phyloP scores from a whole-genome alignment of 1,140 invertebrate species.

The Drosophila teissieri region DNA sequence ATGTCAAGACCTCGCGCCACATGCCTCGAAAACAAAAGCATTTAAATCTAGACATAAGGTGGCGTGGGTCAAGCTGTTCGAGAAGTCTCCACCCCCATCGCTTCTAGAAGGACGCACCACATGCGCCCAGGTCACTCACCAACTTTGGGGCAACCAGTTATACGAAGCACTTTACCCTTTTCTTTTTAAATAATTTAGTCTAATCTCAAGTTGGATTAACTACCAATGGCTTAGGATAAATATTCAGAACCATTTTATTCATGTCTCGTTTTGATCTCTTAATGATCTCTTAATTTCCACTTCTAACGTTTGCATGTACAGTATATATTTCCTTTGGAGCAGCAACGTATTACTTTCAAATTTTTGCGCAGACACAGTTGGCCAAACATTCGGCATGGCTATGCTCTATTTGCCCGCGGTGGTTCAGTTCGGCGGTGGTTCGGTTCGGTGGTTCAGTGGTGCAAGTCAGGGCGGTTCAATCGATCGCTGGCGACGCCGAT shows the following conservation, averaged over 20 bases:
- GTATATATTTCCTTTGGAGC: not conserved
- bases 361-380: constrained; percentile 59
- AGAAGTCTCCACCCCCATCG: constrained; percentile 8
- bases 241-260: too few relatives aligned
- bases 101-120: constrained; percentile 5
- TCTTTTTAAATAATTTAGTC: too few relatives aligned
- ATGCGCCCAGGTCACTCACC: not conserved
- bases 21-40: constrained; percentile 37
- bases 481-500: constrained; percentile 25
- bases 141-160: too few relatives aligned
- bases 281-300: constrained; percentile 3
- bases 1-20: constrained; percentile 77
- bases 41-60: constrained; percentile 1
- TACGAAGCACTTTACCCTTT: too few relatives aligned
- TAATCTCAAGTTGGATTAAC: not conserved
- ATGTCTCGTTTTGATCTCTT: too few relatives aligned
- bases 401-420: constrained; percentile 67
- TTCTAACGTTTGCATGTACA: too few relatives aligned
- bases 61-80: constrained; percentile 14
- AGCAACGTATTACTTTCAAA: constrained; percentile 57
- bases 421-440: constrained; percentile 1
- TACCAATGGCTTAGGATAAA: too few relatives aligned
- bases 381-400: constrained; percentile 62
- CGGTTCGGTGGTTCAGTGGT: constrained; percentile 33
- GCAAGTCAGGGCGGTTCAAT: constrained; percentile 28